A percentile compares a stretch with the other conserved stretches of the same genome.
Conservation (phyloP, 2,888 invertebrate genomes). For the Anarsia innoxiella region DNA sequence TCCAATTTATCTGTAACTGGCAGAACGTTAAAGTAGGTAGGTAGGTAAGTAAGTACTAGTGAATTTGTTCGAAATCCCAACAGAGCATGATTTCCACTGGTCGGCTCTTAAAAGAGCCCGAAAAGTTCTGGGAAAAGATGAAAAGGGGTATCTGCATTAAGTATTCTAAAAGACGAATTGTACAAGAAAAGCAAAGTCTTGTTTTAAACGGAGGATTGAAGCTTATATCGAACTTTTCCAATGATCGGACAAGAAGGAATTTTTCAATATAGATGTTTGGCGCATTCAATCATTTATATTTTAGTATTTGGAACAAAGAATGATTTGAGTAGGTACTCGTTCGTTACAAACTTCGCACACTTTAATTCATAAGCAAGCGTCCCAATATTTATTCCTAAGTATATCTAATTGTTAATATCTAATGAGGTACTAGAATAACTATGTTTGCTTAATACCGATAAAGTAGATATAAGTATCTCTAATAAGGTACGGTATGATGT, state of each 20-base stretch:
- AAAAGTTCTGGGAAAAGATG: slow-evolving; percentile 56
- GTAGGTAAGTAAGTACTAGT: slow-evolving; percentile 3
- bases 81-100: slow-evolving; percentile 51
- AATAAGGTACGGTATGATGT: too few species aligned
- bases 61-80: slow-evolving; percentile 34
- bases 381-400: too few species aligned
- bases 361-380: too few species aligned
- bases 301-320: slow-evolving; percentile 34
- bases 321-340: slow-evolving; percentile 6
- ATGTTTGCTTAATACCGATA: too few species aligned
- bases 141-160: slow-evolving; percentile 68
- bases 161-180: slow-evolving; percentile 66
- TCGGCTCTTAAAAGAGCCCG: slow-evolving; percentile 52
- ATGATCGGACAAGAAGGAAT: slow-evolving; percentile 59
- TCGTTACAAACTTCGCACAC: too few species aligned
- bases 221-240: slow-evolving; percentile 61
- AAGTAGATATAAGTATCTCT: too few species aligned
- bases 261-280: slow-evolving; percentile 65
- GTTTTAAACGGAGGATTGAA: slow-evolving; percentile 56
- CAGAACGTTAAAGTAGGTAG: slow-evolving; percentile 20
- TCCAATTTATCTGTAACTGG: slow-evolving; percentile 34
- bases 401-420: too few species aligned
- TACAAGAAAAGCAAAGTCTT: slow-evolving; percentile 70
- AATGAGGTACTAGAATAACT: too few species aligned
- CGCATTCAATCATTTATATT: slow-evolving; percentile 59